These are phyloP conservation scores for Silurus aristotelis DNA, from an alignment of 2,797 vertebrate genomes.

Conservation along the genomic window DNA sequence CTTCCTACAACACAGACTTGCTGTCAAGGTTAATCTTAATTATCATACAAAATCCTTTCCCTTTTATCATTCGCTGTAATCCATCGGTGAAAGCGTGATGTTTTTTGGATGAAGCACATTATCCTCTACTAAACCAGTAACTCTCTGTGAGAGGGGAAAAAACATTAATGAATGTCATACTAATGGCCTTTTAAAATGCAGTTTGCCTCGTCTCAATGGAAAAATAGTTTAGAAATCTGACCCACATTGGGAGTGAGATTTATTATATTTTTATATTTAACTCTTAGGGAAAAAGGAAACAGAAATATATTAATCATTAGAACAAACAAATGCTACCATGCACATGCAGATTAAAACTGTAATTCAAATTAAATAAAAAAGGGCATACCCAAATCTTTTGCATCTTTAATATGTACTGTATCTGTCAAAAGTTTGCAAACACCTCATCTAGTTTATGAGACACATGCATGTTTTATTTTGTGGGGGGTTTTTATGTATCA, in stretches of 20 bases:
- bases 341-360: no score
- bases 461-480: no score
- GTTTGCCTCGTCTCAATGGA: background rate
- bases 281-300: no score
- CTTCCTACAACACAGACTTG: slow-evolving; percentile 34
- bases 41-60: slow-evolving; percentile 31
- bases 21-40: slow-evolving; percentile 41
- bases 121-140: background rate
- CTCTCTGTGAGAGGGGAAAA: background rate
- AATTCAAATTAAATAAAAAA: no score
- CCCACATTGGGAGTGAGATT: background rate
- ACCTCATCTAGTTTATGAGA: no score
- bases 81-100: background rate
- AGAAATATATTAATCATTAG: background rate
- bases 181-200: background rate
- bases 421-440: background rate
- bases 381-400: background rate
- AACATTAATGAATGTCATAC: background rate
- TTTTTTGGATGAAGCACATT: background rate
- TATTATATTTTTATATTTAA: background rate
- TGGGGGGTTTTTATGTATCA: no score
- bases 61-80: slow-evolving; percentile 27
- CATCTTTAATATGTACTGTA: background rate
- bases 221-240: background rate
- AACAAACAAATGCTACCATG: background rate